phyloP scores from a whole-genome alignment of 53 echinoderm and acorn worm species.

The Hippasteria phrygiana region DNA sequence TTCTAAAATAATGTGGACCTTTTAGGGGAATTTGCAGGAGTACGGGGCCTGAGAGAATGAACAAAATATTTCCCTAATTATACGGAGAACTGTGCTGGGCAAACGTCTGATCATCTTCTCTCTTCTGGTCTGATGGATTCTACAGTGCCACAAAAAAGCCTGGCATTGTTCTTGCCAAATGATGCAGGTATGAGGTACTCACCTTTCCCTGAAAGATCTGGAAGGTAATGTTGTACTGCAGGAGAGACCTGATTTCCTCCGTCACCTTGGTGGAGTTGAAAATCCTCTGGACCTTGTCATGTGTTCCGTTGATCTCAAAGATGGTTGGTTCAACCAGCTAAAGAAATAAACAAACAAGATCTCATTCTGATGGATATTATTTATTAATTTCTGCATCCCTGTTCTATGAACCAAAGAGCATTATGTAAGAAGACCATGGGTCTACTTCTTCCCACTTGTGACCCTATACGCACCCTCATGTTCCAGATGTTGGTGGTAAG shows the following conservation, averaged over 20 bases:
- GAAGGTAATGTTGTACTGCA: constrained; percentile 60
- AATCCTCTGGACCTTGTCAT: constrained; percentile 7
- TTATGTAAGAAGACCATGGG: not conserved
- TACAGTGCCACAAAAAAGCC: not conserved
- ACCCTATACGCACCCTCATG: constrained; percentile 57
- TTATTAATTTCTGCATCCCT: not conserved
- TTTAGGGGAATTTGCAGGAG: no score
- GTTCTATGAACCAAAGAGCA: not conserved
- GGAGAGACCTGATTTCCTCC: not conserved
- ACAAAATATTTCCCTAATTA: no score
- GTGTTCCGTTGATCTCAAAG: constrained; percentile 56
- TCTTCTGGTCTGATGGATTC: no score
- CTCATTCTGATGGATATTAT: not conserved
- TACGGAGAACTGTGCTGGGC: no score
- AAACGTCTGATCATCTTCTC: no score
- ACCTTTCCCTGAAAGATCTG: constrained; percentile 71
- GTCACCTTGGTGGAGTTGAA: constrained; percentile 42
- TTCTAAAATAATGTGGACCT: no score
- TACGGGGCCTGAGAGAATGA: no score
- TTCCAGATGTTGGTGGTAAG: constrained; percentile 57
- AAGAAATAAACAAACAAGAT: not conserved
- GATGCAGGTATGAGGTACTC: not conserved
- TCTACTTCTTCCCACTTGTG: no score
- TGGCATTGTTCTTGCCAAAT: not conserved
- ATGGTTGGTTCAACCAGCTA: constrained; percentile 58